Conservation (phyloP, 2,797 vertebrate genomes). For the Aphelocoma californica region DNA sequence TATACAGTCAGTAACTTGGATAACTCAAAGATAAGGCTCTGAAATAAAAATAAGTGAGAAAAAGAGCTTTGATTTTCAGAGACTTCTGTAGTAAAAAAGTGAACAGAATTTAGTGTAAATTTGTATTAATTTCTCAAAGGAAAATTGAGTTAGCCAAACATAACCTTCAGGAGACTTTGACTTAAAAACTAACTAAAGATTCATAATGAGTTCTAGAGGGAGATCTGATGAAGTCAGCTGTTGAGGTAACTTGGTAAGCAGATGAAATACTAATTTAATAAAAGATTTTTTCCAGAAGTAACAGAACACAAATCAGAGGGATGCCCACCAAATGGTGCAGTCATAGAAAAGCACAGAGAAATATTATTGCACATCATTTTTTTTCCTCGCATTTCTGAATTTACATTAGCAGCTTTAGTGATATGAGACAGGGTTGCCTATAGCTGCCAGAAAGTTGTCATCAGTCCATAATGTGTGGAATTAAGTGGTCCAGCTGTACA, state of each 20-base stretch:
- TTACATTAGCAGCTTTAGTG: background rate
- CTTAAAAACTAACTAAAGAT: background rate
- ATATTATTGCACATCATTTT: background rate
- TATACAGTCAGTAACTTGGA: background rate
- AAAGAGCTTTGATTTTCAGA: background rate
- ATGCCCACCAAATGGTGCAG: background rate
- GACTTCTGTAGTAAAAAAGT: background rate
- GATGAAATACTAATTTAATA: background rate
- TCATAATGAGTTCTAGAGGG: background rate
- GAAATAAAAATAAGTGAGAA: background rate
- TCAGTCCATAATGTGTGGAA: background rate
- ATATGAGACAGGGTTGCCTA: background rate
- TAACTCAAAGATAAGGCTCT: background rate
- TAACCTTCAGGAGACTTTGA: background rate
- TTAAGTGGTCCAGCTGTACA: background rate
- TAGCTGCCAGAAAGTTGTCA: background rate
- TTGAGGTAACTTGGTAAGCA: background rate
- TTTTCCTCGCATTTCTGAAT: background rate
- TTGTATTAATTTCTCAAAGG: background rate
- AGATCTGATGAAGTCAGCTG: background rate
- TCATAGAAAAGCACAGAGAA: background rate
- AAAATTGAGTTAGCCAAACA: background rate
- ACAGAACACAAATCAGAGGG: background rate
- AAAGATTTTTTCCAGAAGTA: background rate
- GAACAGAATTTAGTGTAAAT: background rate